phyloP scores from a whole-genome alignment of 2,797 vertebrate species.

The Fistularia commersonii region DNA sequence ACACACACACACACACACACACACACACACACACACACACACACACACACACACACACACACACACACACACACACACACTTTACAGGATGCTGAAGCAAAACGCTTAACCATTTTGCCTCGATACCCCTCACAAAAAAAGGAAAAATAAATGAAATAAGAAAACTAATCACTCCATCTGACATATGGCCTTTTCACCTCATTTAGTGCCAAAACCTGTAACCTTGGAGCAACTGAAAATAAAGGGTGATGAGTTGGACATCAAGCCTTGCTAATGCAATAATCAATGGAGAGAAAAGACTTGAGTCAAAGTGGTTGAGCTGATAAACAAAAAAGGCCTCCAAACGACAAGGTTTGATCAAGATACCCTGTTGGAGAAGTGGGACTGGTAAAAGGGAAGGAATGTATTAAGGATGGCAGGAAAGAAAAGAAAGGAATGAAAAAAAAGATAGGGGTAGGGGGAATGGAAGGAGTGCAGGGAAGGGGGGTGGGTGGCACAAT shows the following conservation, averaged over 20 bases:
- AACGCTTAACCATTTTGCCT: conserved; percentile 10
- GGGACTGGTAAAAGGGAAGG: too few relatives aligned
- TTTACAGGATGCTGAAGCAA: conserved; percentile 1
- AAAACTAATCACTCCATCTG: conserved; percentile 46
- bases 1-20: conserved; percentile 1
- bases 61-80: conserved; percentile 3
- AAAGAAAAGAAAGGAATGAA: conserved; percentile 5
- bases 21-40: conserved; percentile 1
- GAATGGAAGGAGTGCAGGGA: conserved; percentile 12
- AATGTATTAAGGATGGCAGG: not conserved
- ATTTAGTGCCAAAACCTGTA: conserved; percentile 38
- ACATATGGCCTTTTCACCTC: conserved; percentile 55
- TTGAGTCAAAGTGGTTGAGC: conserved; percentile 11
- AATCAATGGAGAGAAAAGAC: conserved; percentile 46
- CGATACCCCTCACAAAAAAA: conserved; percentile 5
- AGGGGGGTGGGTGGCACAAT: conserved; percentile 34
- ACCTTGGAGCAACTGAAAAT: conserved; percentile 35
- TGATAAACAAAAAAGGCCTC: conserved; percentile 39
- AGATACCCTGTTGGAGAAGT: conserved; percentile 27
- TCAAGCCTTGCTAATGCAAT: conserved; percentile 45
- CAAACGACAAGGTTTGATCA: conserved; percentile 30
- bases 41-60: conserved; percentile 3
- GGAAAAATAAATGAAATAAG: conserved; percentile 1
- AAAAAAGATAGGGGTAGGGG: conserved; percentile 1
- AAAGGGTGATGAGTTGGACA: conserved; percentile 23